Conservation (phyloP, 1,140 invertebrate genomes). For the Trialeurodes vaporariorum region DNA sequence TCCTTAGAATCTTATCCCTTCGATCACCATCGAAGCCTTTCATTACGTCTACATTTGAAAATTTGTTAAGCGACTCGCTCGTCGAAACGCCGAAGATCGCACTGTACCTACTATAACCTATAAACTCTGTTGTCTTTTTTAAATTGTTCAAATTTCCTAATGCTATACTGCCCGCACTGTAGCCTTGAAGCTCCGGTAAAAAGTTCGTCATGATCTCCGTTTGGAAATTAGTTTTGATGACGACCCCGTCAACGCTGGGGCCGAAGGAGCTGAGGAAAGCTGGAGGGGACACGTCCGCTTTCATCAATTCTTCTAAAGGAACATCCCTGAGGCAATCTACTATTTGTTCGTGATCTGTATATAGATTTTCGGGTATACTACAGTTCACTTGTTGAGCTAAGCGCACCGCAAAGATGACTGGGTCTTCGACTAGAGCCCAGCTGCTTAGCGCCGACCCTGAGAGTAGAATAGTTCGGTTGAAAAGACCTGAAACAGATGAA, state of each 20-base stretch:
- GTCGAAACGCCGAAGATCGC: slow-evolving; percentile 73
- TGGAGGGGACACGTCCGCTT: slow-evolving; percentile 63
- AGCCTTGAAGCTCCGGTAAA: slow-evolving; percentile 25
- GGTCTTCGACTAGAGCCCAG: slow-evolving; percentile 87
- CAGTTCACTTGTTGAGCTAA: slow-evolving; percentile 79
- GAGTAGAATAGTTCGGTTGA: slow-evolving; percentile 70
- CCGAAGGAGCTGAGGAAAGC: slow-evolving; percentile 75
- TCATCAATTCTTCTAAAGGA: slow-evolving; percentile 61
- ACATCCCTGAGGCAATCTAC: slow-evolving; percentile 69
- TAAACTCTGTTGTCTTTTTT: background rate
- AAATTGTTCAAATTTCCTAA: background rate
- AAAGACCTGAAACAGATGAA: slow-evolving; percentile 50
- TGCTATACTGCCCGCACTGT: slow-evolving; percentile 15
- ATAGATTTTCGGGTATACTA: slow-evolving; percentile 60
- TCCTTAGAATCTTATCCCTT: slow-evolving; percentile 81
- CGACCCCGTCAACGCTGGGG: slow-evolving; percentile 73
- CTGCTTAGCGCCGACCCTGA: slow-evolving; percentile 85
- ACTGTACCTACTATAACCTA: slow-evolving; percentile 46
- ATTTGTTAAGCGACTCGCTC: slow-evolving; percentile 46
- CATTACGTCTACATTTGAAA: slow-evolving; percentile 64
- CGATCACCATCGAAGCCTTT: slow-evolving; percentile 80
- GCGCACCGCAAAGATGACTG: slow-evolving; percentile 69
- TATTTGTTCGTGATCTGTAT: slow-evolving; percentile 63
- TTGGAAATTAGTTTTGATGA: slow-evolving; percentile 66
- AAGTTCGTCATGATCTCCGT: slow-evolving; percentile 46